Conservation (phyloP, 2,113 vertebrate genomes). For the Odocoileus hemionus region DNA sequence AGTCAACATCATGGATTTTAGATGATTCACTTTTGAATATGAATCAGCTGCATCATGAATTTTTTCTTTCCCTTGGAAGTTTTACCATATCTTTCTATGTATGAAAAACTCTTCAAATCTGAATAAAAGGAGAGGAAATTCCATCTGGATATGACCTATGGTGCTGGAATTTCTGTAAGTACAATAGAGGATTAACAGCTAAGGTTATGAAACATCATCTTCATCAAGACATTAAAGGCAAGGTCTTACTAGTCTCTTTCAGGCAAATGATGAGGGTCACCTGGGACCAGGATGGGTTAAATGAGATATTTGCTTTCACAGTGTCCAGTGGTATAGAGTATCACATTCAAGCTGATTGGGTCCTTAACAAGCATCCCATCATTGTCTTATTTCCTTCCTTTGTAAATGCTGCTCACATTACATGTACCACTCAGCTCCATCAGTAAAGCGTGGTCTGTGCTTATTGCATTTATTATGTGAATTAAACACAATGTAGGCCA, state of each 20-base stretch:
- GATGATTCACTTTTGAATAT: neutral
- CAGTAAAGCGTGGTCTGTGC: neutral
- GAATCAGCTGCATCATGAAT: neutral
- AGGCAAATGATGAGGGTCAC: constrained; percentile 27
- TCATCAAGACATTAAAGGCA: constrained; percentile 46
- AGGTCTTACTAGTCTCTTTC: constrained; percentile 14
- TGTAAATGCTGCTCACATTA: neutral
- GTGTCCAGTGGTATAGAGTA: neutral
- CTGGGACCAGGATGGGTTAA: constrained; percentile 15
- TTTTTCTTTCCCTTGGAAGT: neutral
- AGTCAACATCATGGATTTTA: neutral
- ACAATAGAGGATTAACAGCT: constrained; percentile 9
- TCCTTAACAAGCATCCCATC: neutral
- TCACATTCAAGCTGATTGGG: neutral
- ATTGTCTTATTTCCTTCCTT: neutral
- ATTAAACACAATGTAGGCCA: neutral
- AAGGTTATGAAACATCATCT: constrained; percentile 56
- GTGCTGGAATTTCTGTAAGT: constrained; percentile 26
- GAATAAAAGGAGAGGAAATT: neutral
- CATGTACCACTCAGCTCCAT: fast-evolving
- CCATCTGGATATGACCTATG: neutral
- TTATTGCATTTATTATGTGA: neutral
- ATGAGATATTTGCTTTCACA: neutral
- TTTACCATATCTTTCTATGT: neutral
- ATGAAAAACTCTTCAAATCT: neutral